Evolutionary conservation across 37 sponge, comb jelly and placozoan species (phyloP).

Genomic region (Aplysina aerophoba): DNA sequence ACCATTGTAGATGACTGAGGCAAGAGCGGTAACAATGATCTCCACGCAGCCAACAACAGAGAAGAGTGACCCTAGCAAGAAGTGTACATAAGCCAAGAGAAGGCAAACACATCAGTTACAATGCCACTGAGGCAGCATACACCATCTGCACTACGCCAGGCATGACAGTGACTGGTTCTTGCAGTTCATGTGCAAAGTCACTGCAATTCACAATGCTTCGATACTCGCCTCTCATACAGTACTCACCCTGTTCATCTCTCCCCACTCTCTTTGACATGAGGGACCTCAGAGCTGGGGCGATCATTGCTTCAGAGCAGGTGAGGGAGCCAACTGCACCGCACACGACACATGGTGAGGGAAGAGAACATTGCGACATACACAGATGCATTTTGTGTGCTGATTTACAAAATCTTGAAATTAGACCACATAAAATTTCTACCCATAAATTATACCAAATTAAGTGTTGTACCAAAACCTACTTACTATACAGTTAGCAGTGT

Average conservation of each 20-base stretch:
- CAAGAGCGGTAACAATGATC: not conserved
- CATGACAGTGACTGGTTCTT: not conserved
- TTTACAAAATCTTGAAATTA: not conserved
- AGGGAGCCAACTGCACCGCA: conserved; percentile 33
- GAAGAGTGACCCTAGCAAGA: conserved; percentile 6
- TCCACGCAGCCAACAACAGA: not conserved
- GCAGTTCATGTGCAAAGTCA: not conserved
- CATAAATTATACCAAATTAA: not conserved
- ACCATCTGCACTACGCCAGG: not conserved
- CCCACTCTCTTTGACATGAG: conserved; percentile 49
- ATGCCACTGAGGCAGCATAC: no score
- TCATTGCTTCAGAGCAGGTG: conserved; percentile 33
- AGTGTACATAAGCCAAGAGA: not conserved
- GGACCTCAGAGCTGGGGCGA: conserved; percentile 40
- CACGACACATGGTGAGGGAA: not conserved
- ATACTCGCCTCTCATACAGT: not conserved
- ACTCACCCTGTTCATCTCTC: conserved; percentile 43
- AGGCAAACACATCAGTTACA: not conserved
- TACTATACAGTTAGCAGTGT: no score
- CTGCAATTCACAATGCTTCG: not conserved
- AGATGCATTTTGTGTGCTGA: not conserved
- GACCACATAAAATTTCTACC: not conserved
- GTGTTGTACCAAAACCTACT: no score
- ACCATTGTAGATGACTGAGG: not conserved
- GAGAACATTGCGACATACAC: not conserved